These are phyloP conservation scores for Amorpha juglandis DNA, from an alignment of 2,888 invertebrate species.

Conservation along the genomic window DNA sequence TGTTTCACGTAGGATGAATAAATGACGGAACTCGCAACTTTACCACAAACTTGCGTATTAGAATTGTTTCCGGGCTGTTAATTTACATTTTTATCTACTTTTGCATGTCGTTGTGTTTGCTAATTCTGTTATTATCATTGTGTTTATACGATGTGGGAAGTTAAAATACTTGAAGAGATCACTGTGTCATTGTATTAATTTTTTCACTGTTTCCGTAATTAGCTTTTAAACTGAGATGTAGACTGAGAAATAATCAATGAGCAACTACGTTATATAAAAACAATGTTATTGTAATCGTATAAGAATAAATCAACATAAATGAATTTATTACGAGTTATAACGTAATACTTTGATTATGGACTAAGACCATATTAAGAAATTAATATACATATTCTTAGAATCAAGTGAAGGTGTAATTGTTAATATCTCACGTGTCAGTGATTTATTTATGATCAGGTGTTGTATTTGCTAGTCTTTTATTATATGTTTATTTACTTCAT, in stretches of 20 bases:
- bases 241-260: not conserved
- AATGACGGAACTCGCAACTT: not conserved
- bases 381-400: not conserved
- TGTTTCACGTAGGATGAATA: not conserved
- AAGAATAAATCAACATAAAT: not conserved
- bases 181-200: slow-evolving; percentile 18
- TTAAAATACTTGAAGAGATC: not conserved
- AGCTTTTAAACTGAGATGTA: not conserved
- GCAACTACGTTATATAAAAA: not conserved
- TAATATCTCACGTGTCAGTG: no score
- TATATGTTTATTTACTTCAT: no score
- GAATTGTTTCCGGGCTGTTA: slow-evolving; percentile 2
- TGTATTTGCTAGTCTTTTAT: no score
- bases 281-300: not conserved
- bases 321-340: not conserved
- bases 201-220: not conserved
- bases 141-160: not conserved
- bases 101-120: not conserved
- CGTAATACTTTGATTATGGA: not conserved
- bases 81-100: slow-evolving; percentile 14
- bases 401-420: no score
- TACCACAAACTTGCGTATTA: not conserved
- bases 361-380: not conserved
- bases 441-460: no score
- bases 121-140: not conserved